phyloP scores from a whole-genome alignment of 2,888 invertebrate genomes.

The Plebejus melissa region DNA sequence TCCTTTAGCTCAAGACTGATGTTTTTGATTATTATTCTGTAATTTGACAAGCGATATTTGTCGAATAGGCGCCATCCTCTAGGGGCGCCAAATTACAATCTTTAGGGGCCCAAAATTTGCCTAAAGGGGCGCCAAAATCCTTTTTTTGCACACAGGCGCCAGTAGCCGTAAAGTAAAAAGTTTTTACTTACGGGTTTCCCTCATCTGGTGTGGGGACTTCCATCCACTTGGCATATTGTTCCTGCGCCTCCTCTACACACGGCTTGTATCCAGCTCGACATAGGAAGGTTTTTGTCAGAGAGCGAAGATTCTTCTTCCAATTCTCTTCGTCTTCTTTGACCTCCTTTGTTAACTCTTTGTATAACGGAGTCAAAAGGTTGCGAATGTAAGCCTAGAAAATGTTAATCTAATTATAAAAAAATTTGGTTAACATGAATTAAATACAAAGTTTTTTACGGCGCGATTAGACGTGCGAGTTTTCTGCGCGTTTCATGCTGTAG shows the following conservation, averaged over 20 bases:
- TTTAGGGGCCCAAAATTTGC: no score
- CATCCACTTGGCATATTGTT: conserved; percentile 87
- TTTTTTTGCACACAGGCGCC: no score
- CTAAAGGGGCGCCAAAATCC: no score
- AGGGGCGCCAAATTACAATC: no score
- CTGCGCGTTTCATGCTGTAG: no score
- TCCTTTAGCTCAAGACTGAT: no score
- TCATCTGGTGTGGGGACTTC: conserved; percentile 85
- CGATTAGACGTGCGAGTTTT: no score
- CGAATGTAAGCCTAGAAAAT: conserved; percentile 82
- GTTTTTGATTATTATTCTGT: no score
- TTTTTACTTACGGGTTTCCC: conserved; percentile 84
- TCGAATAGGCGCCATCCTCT: no score
- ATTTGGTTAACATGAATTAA: background rate
- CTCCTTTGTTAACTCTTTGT: conserved; percentile 80
- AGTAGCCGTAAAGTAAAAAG: no score
- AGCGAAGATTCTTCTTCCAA: conserved; percentile 83
- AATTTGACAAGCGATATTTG: no score
- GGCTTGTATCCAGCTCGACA: conserved; percentile 87
- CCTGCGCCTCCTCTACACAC: conserved; percentile 86
- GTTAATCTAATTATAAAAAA: background rate
- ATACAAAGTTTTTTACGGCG: no score
- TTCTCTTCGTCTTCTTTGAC: conserved; percentile 78
- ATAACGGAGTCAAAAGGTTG: conserved; percentile 83
- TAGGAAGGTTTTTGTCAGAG: conserved; percentile 84